A percentile compares a stretch with the other conserved stretches of the same genome.
These are phyloP conservation scores for Drosophila putrida DNA, from an alignment of 2,888 invertebrate species.

Conservation along the genomic window DNA sequence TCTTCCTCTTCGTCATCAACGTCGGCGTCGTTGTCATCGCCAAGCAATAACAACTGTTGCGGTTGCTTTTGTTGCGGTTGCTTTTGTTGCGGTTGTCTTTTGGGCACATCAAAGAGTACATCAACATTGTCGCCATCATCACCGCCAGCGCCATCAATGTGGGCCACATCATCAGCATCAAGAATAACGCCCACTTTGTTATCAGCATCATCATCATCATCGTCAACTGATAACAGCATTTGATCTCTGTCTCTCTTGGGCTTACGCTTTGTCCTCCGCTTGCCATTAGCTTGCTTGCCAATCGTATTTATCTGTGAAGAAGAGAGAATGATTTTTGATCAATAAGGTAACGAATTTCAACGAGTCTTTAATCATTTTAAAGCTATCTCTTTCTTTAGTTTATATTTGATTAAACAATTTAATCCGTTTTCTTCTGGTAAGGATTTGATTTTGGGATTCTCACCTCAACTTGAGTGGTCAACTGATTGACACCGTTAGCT, in stretches of 20 bases:
- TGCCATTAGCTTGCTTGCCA: conserved; percentile 58
- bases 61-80: conserved; percentile 52
- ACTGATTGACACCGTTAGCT: conserved; percentile 41
- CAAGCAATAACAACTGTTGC: conserved; percentile 48
- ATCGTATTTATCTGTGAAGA: conserved; percentile 78
- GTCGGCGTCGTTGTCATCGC: conserved; percentile 44
- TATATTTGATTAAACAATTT: no score
- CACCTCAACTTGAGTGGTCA: conserved; percentile 78
- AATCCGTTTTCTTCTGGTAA: neutral
- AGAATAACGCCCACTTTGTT: conserved; percentile 7
- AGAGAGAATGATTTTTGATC: neutral
- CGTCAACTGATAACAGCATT: conserved; percentile 76
- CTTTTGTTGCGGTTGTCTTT: conserved; percentile 47
- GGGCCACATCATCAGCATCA: conserved; percentile 30
- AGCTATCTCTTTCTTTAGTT: no score
- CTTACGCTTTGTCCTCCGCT: conserved; percentile 70
- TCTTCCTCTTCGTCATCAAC: conserved; percentile 55
- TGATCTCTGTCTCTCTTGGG: conserved; percentile 66
- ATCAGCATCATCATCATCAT: conserved; percentile 33
- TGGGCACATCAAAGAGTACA: conserved; percentile 24
- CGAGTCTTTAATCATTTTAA: no score
- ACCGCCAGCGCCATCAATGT: conserved; percentile 50
- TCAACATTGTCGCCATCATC: conserved; percentile 40
- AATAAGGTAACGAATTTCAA: no score
- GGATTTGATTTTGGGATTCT: conserved; percentile 22